Percentiles rank a stretch among this genome's conserved stretches.
These are phyloP conservation scores for Galeopterus variegatus DNA, from an alignment of 2,113 vertebrate genomes.

Conservation along the genomic window DNA sequence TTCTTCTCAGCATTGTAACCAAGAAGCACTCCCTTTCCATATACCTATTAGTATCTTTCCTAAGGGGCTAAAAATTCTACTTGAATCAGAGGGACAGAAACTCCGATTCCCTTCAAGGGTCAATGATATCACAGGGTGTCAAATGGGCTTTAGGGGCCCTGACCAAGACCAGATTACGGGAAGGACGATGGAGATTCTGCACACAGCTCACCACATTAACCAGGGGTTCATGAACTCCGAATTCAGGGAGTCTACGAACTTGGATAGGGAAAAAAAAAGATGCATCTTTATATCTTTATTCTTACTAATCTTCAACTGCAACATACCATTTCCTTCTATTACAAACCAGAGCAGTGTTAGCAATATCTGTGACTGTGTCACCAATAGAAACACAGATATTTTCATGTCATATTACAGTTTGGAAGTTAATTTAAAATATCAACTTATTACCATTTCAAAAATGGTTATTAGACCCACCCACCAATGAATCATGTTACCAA, in stretches of 20 bases:
- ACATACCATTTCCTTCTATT: not conserved
- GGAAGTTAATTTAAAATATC: slow-evolving; percentile 29
- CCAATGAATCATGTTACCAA: slow-evolving; percentile 12
- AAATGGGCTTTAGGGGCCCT: not conserved
- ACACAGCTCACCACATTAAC: not conserved
- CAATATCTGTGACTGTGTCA: not conserved
- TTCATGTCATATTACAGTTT: not conserved
- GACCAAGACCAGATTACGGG: not conserved
- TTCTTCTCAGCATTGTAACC: not conserved
- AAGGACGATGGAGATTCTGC: not conserved
- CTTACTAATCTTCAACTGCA: not conserved
- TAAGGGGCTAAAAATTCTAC: not conserved
- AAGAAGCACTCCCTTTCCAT: not conserved
- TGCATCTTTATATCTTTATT: not conserved
- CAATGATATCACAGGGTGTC: not conserved
- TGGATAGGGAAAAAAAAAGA: not conserved
- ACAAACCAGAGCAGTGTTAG: not conserved
- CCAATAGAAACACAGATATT: not conserved
- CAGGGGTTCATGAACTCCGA: not conserved
- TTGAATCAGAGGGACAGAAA: not conserved
- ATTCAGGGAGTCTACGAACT: not conserved
- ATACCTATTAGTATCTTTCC: not conserved
- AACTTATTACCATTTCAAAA: slow-evolving; percentile 13
- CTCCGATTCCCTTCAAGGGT: not conserved
- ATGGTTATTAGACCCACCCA: not conserved